A percentile compares a stretch with the other conserved stretches of the same genome.
These are phyloP conservation scores for Morbakka virulenta DNA, from an alignment of 30 jellyfish, hydroid and myxozoan species.

Conservation along the genomic window DNA sequence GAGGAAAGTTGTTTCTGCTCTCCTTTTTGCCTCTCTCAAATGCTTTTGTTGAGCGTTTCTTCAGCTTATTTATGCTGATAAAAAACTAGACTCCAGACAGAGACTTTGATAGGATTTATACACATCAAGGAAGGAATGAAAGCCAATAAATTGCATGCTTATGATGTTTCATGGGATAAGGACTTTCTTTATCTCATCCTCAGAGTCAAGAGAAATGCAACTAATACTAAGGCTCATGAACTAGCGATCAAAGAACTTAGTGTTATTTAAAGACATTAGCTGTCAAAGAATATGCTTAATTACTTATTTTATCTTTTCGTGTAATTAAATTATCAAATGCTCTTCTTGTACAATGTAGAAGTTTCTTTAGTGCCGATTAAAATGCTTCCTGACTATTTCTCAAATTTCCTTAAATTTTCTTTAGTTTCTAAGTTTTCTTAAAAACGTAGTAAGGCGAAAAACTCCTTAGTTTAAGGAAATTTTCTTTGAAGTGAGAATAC, in stretches of 20 bases:
- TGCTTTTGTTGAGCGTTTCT: constrained; percentile 8
- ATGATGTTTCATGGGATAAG: constrained; percentile 3
- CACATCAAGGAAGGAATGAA: constrained; percentile 51
- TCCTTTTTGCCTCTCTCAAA: constrained; percentile 6
- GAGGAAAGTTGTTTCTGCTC: not conserved
- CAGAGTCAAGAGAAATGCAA: constrained; percentile 29
- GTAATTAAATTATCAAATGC: no score
- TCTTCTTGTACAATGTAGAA: no score
- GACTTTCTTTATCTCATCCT: not conserved
- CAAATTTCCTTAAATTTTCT: no score
- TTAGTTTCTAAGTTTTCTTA: no score
- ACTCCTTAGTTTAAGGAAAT: no score
- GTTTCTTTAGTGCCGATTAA: no score
- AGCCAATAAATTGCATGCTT: constrained; percentile 30
- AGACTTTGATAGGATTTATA: constrained; percentile 27
- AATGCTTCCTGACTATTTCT: no score
- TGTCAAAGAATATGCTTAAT: no score
- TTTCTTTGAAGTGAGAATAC: no score
- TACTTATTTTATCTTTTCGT: no score
- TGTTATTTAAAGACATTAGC: no score
- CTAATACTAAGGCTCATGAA: constrained; percentile 21
- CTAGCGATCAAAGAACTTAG: not conserved
- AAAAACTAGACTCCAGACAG: constrained; percentile 1
- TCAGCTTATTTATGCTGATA: not conserved
- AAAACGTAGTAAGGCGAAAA: no score